phyloP scores from a whole-genome alignment of 1,140 invertebrate species.

The Metaphire vulgaris region DNA sequence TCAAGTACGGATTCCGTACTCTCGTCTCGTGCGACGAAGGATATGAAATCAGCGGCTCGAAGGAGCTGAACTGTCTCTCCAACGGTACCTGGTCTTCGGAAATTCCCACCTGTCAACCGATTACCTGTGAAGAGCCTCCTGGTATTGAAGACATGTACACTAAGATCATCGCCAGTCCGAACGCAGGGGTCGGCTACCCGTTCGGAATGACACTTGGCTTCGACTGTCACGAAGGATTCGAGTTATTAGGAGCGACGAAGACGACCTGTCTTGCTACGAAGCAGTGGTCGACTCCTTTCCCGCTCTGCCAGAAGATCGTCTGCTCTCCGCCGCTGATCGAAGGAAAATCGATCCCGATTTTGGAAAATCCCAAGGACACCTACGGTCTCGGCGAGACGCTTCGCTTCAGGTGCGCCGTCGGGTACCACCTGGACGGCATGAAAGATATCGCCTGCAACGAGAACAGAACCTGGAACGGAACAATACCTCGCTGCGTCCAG shows the following conservation, averaged over 20 bases:
- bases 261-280: background rate
- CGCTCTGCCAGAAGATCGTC: constrained; percentile 1
- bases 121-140: constrained; percentile 34
- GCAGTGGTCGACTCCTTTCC: constrained; percentile 13
- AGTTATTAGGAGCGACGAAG: background rate
- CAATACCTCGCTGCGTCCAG: constrained; percentile 46
- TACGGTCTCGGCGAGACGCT: background rate
- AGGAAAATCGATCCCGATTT: background rate
- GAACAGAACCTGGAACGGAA: constrained; percentile 41
- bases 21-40: constrained; percentile 64
- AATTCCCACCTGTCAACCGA: constrained; percentile 72
- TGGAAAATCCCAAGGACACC: background rate
- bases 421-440: constrained; percentile 72
- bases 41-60: constrained; percentile 65
- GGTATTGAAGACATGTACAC: background rate
- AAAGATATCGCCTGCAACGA: constrained; percentile 58
- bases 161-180: background rate
- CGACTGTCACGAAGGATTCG: constrained; percentile 10
- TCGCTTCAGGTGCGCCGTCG: background rate
- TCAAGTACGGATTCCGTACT: background rate
- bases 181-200: constrained; percentile 11
- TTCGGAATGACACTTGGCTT: constrained; percentile 6
- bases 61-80: constrained; percentile 67
- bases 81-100: constrained; percentile 78
- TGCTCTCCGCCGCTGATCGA: constrained; percentile 1